phyloP scores from a whole-genome alignment of 2,888 invertebrate genomes.

The Lasiommata megera region DNA sequence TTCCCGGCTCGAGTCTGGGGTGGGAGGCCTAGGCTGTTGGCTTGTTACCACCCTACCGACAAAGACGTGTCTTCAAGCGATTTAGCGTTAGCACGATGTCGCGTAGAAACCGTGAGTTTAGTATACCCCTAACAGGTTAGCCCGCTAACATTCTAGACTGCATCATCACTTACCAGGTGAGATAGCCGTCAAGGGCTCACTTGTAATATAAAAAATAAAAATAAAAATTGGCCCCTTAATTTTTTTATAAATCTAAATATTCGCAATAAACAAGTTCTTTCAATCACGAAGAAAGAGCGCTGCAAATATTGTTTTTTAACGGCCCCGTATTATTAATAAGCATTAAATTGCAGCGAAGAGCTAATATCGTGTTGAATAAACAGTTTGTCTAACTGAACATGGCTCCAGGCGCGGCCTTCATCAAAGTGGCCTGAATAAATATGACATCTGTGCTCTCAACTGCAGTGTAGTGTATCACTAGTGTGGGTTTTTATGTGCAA shows the following conservation, averaged over 20 bases:
- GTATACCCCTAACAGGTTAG: too few species aligned
- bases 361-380: slow-evolving; percentile 62
- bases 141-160: too few species aligned
- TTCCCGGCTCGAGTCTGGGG: too few species aligned
- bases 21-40: too few species aligned
- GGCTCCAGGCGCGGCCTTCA: slow-evolving; percentile 48
- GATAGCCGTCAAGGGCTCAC: too few species aligned
- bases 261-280: neutral
- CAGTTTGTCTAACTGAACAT: slow-evolving; percentile 51
- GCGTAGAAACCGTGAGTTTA: too few species aligned
- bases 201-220: too few species aligned
- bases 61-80: too few species aligned
- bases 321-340: slow-evolving; percentile 37
- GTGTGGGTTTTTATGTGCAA: neutral
- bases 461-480: slow-evolving; percentile 5
- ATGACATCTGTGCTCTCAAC: slow-evolving; percentile 9
- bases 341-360: slow-evolving; percentile 42
- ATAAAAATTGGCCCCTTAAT: too few species aligned
- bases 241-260: neutral
- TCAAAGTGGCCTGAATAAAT: slow-evolving; percentile 54
- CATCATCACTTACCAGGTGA: too few species aligned
- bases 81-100: too few species aligned
- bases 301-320: slow-evolving; percentile 2
- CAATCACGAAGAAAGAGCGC: neutral
- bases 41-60: too few species aligned